phyloP scores from a whole-genome alignment of 1,140 invertebrate genomes.

The Arctopsyche grandis region DNA sequence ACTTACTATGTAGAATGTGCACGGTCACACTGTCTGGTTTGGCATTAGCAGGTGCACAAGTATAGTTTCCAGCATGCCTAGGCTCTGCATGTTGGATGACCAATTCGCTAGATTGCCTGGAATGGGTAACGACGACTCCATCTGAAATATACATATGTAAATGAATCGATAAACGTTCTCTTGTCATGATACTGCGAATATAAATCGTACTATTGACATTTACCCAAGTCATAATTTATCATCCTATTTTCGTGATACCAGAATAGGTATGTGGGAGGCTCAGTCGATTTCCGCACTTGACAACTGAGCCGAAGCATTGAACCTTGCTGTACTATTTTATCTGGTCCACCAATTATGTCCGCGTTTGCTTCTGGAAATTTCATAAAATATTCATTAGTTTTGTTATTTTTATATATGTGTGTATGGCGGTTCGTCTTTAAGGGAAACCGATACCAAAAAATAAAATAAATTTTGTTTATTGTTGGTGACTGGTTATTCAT shows the following conservation, averaged over 20 bases:
- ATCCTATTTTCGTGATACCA: slow-evolving; percentile 92
- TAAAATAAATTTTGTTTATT: neutral
- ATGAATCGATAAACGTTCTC: neutral
- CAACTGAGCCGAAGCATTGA: slow-evolving; percentile 84
- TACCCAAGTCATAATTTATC: slow-evolving; percentile 88
- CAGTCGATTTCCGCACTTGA: slow-evolving; percentile 82
- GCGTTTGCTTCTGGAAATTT: slow-evolving; percentile 80
- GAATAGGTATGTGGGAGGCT: slow-evolving; percentile 84
- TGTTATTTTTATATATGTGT: neutral
- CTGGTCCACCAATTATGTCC: slow-evolving; percentile 83
- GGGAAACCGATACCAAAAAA: neutral
- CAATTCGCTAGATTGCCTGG: slow-evolving; percentile 69
- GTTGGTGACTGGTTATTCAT: too few species aligned
- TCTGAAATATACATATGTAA: slow-evolving; percentile 58
- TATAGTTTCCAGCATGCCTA: slow-evolving; percentile 82
- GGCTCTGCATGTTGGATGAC: slow-evolving; percentile 74
- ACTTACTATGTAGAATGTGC: slow-evolving; percentile 79
- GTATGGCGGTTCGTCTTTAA: too few species aligned
- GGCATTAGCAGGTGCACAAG: slow-evolving; percentile 83
- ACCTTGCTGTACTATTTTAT: slow-evolving; percentile 87
- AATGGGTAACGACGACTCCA: slow-evolving; percentile 65
- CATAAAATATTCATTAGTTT: neutral
- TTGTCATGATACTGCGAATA: neutral
- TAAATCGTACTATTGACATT: slow-evolving; percentile 10
- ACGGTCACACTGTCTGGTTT: slow-evolving; percentile 79